Evolutionary conservation across 2,113 vertebrate species (phyloP).

Genomic region (Verasper variegatus): DNA sequence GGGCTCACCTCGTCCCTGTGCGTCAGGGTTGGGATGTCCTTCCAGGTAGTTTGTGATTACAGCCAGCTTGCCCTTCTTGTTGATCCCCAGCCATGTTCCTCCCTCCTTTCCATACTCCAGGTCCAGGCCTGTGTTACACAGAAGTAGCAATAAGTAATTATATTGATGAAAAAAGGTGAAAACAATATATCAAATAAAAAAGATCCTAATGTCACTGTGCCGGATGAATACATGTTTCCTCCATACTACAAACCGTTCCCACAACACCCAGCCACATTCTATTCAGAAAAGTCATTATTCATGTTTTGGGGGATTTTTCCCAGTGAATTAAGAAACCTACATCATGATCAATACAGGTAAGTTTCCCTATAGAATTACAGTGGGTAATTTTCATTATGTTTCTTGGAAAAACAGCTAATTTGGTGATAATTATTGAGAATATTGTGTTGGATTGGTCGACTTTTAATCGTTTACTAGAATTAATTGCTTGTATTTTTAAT

Average conservation of each 20-base stretch:
- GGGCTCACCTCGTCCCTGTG: conserved; percentile 90
- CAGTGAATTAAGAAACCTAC: neutral
- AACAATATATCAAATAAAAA: neutral
- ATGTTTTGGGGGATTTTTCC: neutral
- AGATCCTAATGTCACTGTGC: neutral
- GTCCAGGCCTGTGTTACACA: conserved; percentile 87
- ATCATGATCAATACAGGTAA: neutral
- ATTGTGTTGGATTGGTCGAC: too few species aligned
- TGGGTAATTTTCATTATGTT: neutral
- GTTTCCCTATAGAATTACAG: neutral
- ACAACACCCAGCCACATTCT: neutral
- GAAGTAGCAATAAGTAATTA: neutral
- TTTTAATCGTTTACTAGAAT: too few species aligned
- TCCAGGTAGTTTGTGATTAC: conserved; percentile 96
- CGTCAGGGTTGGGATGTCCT: conserved; percentile 81
- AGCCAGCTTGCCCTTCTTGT: conserved; percentile 90
- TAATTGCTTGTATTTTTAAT: too few species aligned
- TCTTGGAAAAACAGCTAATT: too few species aligned
- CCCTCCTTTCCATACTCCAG: conserved; percentile 94
- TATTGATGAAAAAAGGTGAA: neutral
- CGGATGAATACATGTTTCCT: neutral
- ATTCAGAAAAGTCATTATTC: neutral
- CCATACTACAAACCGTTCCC: neutral
- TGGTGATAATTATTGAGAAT: too few species aligned
- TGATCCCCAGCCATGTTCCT: conserved; percentile 96